A percentile compares a stretch with the other conserved stretches of the same genome.
These are phyloP conservation scores for Caenorhabditis briggsae DNA, from an alignment of 1,140 invertebrate genomes.

Conservation along the genomic window DNA sequence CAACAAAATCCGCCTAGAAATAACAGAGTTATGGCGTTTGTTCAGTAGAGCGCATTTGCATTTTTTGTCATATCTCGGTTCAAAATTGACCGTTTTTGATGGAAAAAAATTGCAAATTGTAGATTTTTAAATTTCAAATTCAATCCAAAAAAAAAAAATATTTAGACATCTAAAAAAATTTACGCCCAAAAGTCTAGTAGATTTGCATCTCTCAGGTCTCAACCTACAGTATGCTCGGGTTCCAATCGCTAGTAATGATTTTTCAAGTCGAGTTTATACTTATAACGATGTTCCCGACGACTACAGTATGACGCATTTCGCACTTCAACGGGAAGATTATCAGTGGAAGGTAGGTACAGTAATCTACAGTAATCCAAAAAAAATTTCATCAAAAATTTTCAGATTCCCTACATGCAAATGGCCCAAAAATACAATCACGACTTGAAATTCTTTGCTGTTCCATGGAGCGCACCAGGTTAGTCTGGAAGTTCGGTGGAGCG, in stretches of 20 bases:
- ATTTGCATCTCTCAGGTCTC: slow-evolving; percentile 5
- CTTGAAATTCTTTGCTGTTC: background rate
- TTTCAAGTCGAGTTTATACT: slow-evolving; percentile 50
- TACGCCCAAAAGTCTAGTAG: too few relatives aligned
- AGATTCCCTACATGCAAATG: slow-evolving; percentile 57
- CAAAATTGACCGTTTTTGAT: too few relatives aligned
- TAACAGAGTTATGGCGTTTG: too few relatives aligned
- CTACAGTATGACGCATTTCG: slow-evolving; percentile 46
- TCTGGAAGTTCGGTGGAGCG: too few relatives aligned
- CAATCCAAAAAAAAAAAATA: too few relatives aligned
- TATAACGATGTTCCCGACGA: slow-evolving; percentile 59
- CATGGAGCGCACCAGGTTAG: slow-evolving; percentile 21
- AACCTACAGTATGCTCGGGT: slow-evolving; percentile 51
- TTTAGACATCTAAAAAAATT: too few relatives aligned
- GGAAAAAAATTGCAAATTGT: too few relatives aligned
- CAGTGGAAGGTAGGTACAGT: slow-evolving; percentile 27
- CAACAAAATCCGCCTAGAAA: background rate
- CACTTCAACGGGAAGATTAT: slow-evolving; percentile 25
- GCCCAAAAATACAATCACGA: slow-evolving; percentile 45
- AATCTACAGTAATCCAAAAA: too few relatives aligned
- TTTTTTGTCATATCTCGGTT: too few relatives aligned
- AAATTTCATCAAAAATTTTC: background rate
- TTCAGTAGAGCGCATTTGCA: too few relatives aligned
- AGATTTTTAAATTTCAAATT: too few relatives aligned
- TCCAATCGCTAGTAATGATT: slow-evolving; percentile 58